These are phyloP conservation scores for Babyrousa celebensis DNA, from an alignment of 2,797 vertebrate species.

Conservation along the genomic window DNA sequence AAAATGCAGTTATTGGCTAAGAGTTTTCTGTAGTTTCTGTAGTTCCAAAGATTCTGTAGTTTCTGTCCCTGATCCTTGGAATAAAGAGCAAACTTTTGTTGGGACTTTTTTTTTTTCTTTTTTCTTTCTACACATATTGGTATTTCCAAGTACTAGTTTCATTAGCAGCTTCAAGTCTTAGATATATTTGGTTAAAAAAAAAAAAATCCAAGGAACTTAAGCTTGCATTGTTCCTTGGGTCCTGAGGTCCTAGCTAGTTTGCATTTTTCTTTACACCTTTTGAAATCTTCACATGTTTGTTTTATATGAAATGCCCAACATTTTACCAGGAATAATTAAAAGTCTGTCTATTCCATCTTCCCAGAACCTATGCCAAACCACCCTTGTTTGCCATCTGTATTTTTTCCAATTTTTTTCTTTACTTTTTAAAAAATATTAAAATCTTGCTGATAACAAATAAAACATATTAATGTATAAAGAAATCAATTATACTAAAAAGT, in stretches of 20 bases:
- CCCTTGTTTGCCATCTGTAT: background rate
- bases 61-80: background rate
- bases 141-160: background rate
- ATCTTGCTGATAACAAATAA: background rate
- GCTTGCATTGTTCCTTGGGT: background rate
- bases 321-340: too few relatives aligned
- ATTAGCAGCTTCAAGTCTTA: background rate
- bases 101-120: background rate
- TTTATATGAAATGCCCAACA: too few relatives aligned
- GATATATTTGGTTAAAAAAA: background rate
- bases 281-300: background rate
- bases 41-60: background rate
- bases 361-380: too few relatives aligned
- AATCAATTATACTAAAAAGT: background rate
- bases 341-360: too few relatives aligned
- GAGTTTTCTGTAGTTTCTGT: background rate
- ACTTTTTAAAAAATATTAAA: background rate
- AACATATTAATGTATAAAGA: background rate
- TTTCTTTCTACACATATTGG: background rate
- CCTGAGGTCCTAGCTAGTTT: background rate
- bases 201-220: background rate
- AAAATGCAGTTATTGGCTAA: too few relatives aligned
- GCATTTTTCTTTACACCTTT: too few relatives aligned
- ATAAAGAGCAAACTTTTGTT: background rate
- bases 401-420: background rate